A percentile compares a stretch with the other conserved stretches of the same genome.
These are phyloP conservation scores for Dermolepida albohirtum DNA, from an alignment of 2,888 invertebrate species.

Conservation along the genomic window DNA sequence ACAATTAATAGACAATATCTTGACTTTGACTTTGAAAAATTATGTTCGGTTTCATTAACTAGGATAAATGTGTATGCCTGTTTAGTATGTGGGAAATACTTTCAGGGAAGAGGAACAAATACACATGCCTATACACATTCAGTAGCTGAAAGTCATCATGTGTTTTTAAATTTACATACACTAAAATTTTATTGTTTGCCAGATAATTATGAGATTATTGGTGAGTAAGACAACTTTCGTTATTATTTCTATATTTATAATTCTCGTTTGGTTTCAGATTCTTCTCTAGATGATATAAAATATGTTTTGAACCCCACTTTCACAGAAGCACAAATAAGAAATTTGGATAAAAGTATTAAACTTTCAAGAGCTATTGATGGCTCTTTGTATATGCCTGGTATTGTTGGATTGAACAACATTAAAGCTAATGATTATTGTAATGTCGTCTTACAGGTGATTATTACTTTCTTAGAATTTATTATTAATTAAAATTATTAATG, in stretches of 20 bases:
- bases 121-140: constrained; percentile 99
- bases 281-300: constrained; percentile 97
- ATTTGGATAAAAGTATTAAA: constrained; percentile 84
- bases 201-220: constrained; percentile 99
- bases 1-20: constrained; percentile 97
- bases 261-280: constrained; percentile 72
- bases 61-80: constrained; percentile 99
- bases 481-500: constrained; percentile 6
- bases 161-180: constrained; percentile 96
- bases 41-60: constrained; percentile 97
- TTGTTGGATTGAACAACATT: constrained; percentile 98
- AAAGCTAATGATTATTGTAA: constrained; percentile 99
- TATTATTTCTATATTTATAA: not conserved
- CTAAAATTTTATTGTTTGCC: constrained; percentile 98
- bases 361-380: constrained; percentile 96
- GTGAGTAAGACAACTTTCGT: constrained; percentile 66
- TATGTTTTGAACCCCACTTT: constrained; percentile 99
- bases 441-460: constrained; percentile 89
- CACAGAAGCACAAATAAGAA: constrained; percentile 82
- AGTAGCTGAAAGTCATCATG: constrained; percentile 97
- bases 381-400: constrained; percentile 95
- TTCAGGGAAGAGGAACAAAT: constrained; percentile 95
- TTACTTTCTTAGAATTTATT: not conserved
- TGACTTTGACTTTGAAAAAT: constrained; percentile 99
- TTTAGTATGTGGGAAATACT: constrained; percentile 99